Evolutionary conservation across 2,113 vertebrate genomes (phyloP).

Genomic region (Ploceus nigricollis): DNA sequence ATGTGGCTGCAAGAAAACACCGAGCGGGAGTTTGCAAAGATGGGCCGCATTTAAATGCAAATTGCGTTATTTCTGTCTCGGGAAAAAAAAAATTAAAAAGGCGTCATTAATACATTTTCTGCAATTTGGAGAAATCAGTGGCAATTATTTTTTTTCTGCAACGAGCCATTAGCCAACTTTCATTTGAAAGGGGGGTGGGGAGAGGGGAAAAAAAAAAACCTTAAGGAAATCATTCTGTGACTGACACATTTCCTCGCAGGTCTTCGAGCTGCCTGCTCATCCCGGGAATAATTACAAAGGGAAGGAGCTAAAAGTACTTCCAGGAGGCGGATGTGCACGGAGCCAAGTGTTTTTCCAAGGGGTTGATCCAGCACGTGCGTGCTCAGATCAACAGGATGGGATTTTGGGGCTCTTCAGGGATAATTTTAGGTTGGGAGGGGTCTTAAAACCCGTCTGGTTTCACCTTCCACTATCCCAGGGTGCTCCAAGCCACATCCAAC

Average conservation of each 20-base stretch:
- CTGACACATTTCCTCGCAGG: slow-evolving; percentile 29
- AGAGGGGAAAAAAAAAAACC: not conserved
- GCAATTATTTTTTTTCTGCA: slow-evolving; percentile 46
- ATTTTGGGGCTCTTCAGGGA: not conserved
- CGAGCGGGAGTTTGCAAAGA: slow-evolving; percentile 34
- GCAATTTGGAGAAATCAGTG: slow-evolving; percentile 62
- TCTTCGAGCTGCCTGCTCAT: not conserved
- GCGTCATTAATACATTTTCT: slow-evolving; percentile 64
- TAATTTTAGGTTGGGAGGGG: not conserved
- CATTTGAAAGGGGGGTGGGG: not conserved
- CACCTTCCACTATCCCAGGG: accelerated
- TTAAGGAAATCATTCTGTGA: not conserved
- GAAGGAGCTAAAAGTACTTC: not conserved
- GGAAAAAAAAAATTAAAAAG: not conserved
- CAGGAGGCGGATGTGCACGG: not conserved
- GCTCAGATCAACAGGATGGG: too few species aligned
- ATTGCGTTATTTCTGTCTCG: slow-evolving; percentile 63
- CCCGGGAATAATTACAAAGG: not conserved
- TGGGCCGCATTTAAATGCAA: slow-evolving; percentile 65
- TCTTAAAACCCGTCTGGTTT: accelerated
- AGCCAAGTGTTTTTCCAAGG: not conserved
- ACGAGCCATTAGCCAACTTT: slow-evolving; percentile 53
- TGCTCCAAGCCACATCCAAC: not conserved
- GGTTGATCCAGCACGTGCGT: not conserved
- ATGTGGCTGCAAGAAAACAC: not conserved